Conservation (phyloP, 1,140 invertebrate species). For the silkworm (Bombyx mori) region ASM3026992v2 NC_085110.1:17670001-17670500, state of each 20-base stretch:
- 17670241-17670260: neutral
- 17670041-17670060: slow-evolving; percentile 1
- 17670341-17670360: too few relatives aligned
- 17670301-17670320: neutral
- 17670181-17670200: too few relatives aligned
- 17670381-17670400: too few relatives aligned
- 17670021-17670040: slow-evolving; percentile 6
- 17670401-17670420: neutral
- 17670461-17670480: too few relatives aligned
- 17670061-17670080: neutral
- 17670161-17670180: too few relatives aligned
- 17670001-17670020: slow-evolving; percentile 57
- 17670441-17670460: neutral
- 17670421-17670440: neutral
- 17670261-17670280: neutral
- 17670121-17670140: too few relatives aligned
- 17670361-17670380: too few relatives aligned
- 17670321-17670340: neutral
- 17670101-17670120: too few relatives aligned
- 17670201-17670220: too few relatives aligned
- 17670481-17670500: too few relatives aligned
- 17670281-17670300: neutral
- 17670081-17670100: too few relatives aligned
- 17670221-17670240: neutral
- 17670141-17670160: too few relatives aligned